These are phyloP conservation scores for Lingula anatina DNA, from an alignment of 2,888 invertebrate species.

Conservation along the genomic window DNA sequence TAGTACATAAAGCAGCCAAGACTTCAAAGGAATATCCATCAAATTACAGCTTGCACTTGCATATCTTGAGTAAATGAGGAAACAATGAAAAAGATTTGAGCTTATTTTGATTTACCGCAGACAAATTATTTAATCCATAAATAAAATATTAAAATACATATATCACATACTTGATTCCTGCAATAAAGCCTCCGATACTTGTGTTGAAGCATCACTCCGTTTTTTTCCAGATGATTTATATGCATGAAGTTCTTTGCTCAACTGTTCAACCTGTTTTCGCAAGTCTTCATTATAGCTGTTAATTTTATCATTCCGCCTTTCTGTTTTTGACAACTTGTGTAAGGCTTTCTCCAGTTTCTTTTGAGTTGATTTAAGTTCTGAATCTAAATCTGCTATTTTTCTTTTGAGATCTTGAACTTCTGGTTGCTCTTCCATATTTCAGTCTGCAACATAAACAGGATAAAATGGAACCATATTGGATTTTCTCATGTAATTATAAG, in stretches of 20 bases:
- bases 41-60: too few relatives aligned
- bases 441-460: slow-evolving; percentile 12
- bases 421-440: background rate
- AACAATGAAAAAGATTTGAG: too few relatives aligned
- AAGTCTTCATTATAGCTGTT: slow-evolving; percentile 27
- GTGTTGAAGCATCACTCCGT: slow-evolving; percentile 5
- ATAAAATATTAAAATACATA: too few relatives aligned
- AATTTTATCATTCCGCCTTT: slow-evolving; percentile 19
- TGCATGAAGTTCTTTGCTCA: slow-evolving; percentile 25
- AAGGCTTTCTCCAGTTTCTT: slow-evolving; percentile 3
- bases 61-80: too few relatives aligned
- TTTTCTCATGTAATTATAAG: too few relatives aligned
- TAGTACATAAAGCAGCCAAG: too few relatives aligned
- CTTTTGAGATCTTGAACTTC: slow-evolving; percentile 8
- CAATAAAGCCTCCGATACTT: background rate
- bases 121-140: too few relatives aligned
- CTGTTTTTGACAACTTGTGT: slow-evolving; percentile 13
- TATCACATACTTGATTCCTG: too few relatives aligned
- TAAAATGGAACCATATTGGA: too few relatives aligned
- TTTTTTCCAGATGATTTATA: slow-evolving; percentile 11
- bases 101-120: too few relatives aligned
- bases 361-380: slow-evolving; percentile 8
- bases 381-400: slow-evolving; percentile 9
- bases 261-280: slow-evolving; percentile 21
- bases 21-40: too few relatives aligned